phyloP scores from a whole-genome alignment of 2,888 invertebrate species.

The Adineta ricciae region DNA sequence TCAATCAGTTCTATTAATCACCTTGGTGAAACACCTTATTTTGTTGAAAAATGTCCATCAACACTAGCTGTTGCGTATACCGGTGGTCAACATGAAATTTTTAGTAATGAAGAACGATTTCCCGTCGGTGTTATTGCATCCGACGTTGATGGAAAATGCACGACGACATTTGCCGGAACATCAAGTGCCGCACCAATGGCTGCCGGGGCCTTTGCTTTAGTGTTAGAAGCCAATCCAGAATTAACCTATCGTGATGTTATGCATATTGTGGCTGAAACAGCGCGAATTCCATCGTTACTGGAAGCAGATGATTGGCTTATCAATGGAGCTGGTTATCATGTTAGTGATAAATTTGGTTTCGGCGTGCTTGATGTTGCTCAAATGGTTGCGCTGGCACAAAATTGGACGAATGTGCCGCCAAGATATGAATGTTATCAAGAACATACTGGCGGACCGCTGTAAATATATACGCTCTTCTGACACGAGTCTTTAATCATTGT shows the following conservation, averaged over 20 bases:
- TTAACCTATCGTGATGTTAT: conserved; percentile 33
- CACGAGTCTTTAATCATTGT: too few species aligned
- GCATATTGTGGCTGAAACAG: conserved; percentile 31
- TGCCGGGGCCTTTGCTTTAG: conserved; percentile 30
- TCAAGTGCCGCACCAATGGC: conserved; percentile 33
- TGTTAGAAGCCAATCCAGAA: conserved; percentile 33
- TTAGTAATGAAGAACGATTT: too few species aligned
- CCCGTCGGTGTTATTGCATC: conserved; percentile 21
- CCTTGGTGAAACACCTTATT: conserved; percentile 21
- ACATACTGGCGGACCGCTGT: background rate
- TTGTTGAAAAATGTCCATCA: conserved; percentile 31
- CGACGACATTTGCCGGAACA: conserved; percentile 30
- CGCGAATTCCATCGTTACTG: conserved; percentile 25
- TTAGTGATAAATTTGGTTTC: conserved; percentile 45
- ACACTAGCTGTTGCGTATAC: conserved; percentile 32
- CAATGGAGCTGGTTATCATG: conserved; percentile 40
- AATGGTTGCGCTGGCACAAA: conserved; percentile 45
- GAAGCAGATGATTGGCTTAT: conserved; percentile 27
- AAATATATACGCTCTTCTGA: background rate
- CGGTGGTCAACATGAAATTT: conserved; percentile 14
- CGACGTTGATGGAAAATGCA: conserved; percentile 33
- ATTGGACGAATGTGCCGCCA: conserved; percentile 40
- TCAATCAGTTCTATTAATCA: conserved; percentile 33
- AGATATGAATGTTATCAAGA: conserved; percentile 30
- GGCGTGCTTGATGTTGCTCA: conserved; percentile 45